These are phyloP conservation scores for Rhinolophus sinicus DNA, from an alignment of 2,113 vertebrate genomes.

Conservation along the genomic window DNA sequence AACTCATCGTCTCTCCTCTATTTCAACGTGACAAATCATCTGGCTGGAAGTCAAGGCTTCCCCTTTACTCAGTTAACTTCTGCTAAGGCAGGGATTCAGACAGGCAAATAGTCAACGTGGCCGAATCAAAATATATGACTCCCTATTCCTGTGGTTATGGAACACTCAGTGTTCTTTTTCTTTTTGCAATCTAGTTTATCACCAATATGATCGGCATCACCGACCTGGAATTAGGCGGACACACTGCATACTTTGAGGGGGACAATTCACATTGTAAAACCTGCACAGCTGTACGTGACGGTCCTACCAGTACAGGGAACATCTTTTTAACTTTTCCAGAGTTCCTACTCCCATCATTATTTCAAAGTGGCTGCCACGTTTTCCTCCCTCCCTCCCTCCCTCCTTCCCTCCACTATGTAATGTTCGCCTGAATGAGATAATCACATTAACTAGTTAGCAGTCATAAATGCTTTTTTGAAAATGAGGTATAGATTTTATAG, in stretches of 20 bases:
- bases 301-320: neutral
- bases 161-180: neutral
- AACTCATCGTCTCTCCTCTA: neutral
- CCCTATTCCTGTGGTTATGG: neutral
- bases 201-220: neutral
- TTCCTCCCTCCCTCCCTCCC: neutral
- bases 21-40: neutral
- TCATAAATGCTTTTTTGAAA: neutral
- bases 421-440: neutral
- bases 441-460: neutral
- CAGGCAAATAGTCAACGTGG: neutral
- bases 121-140: neutral
- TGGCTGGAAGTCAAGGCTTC: neutral
- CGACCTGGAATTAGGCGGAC: neutral
- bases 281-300: rapidly evolving
- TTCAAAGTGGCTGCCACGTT: neutral
- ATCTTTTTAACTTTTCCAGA: neutral
- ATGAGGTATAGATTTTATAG: neutral
- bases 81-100: neutral
- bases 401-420: neutral
- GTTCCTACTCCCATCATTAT: neutral
- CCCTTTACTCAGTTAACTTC: neutral
- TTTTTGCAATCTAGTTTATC: neutral
- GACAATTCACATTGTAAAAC: neutral
- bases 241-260: neutral